Evolutionary conservation across 2,888 invertebrate species (phyloP), one percentile per base, ranked within the genome.

Genomic region (Amblyjoppa proteus): DNA sequence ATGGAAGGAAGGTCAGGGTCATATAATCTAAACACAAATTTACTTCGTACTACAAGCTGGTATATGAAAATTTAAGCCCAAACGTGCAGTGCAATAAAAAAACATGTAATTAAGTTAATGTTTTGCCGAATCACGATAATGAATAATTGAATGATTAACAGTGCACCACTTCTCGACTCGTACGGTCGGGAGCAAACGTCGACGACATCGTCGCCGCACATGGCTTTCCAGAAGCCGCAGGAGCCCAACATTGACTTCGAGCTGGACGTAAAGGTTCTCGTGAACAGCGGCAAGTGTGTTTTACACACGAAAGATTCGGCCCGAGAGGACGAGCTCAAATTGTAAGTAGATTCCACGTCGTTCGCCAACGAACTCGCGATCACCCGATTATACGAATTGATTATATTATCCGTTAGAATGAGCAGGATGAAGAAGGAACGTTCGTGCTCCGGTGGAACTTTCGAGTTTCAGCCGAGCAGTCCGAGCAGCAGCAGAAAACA

Each of bases 161-260:
- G 92, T 73, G 91, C 92, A 51, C 93, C 94, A n/a, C 87, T 94
- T 34, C 88, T 94, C 13, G 94, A 94, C 87, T 91, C 93, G 1
- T 92, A 91, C 34, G 90, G 91, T 20, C 92, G 91, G 73, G 94
- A 94, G 75, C 93, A 94, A 88, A 88, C 92, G 6, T 93, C 94
- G 5, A 92, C 91, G 1, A 92, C 93, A 1, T 95, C 91, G 80
- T 93, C 93, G 1, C 93, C 94, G 51, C 91, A 91, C 85, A 91
- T 91, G 91, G 92, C 89, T 3, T 93, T 93, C 68, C 96, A 96
- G 88, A 96, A 96, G 92, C 95, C 96, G 0, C 96, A 97, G 78
- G 98, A 98, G 91, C 98, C 99, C 0, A 98, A 98, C 92, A 98
- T 99, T 78, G 99, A 99, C 94, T 97, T 99, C 92, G 99, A 99